Base-by-base conservation (phyloP, 2,113 vertebrate genomes). In the Chionomys nivalis region DNA sequence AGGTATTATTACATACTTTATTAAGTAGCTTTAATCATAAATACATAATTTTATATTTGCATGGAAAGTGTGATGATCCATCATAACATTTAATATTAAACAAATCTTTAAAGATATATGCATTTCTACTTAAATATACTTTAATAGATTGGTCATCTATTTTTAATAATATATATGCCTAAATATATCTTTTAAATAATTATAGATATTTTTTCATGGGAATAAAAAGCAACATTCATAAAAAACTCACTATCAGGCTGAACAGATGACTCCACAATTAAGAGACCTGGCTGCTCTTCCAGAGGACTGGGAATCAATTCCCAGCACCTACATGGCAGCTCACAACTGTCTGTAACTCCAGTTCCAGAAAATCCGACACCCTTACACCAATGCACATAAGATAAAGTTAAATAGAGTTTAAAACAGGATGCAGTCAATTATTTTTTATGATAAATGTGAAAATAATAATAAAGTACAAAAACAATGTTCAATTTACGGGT, bases 171-270 rank as follows among this genome's bases (percentile, higher is more conserved):
- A 58, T 42, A 28, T 72, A 39, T 88, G 24, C n/a, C 90, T 66
- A 87, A 92, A 36, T 90, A 23, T 36, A 91, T 58, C 1, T n/a
- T 6, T 90, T 65, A 96, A 52, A 42, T 90, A 91, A 89, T n/a
- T 73, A 26, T 2, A 90, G 5, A 86, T 52, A 92, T 55, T 91
- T 78, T 47, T 77, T 77, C 16, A n/a, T 31, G 17, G 11, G 3
- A 36, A 68, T 52, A 55, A 68, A 58, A 0, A 82, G 65, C 19
- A 66, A 14, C 1, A 10, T 58, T 83, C 7, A 78, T 42, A 91
- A 73, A 16, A 61, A 72, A 88, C 9, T 47, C 2, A 61, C 44
- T 91, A 36, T 49, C 16, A 66, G 55, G 19, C 19, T 58, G 55
- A 58, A 21, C 19, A 58, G 55, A 58, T 58, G 55, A 58, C 55